Base-by-base conservation (phyloP, 2,113 vertebrate species). In the Odontesthes bonariensis region DNA sequence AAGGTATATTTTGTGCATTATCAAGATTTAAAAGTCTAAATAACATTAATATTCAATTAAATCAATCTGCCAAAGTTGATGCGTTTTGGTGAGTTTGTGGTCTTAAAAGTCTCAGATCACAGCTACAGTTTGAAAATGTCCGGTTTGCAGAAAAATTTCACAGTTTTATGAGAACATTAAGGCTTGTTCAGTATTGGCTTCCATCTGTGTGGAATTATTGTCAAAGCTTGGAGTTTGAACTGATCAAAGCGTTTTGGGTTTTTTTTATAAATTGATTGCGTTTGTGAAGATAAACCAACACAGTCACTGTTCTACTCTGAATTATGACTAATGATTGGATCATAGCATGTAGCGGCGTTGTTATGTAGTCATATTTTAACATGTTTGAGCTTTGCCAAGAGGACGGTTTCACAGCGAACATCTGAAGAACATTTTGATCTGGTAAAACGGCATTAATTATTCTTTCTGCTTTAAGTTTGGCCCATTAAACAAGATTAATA, bases 151-250 rank as follows among this genome's bases (percentile, higher is more conserved):
- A 53, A 82, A 14, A 16, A 68, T 83, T 66, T 74, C 19, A 63
- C 27, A 51, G 69, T 88, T 83, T 88, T 72, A 80, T 77, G 76
- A 72, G 57, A 57, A 62, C 76, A 88, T 64, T 57, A 74, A 82
- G 75, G 40, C 10, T 17, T 54, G 38, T 73, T 53, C 27, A 52
- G 52, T 64, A 65, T 60, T 56, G 47, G 58, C 33, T 51, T 73
- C 35, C 52, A 27, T 54, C n/a, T 65, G 67, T 58, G 35, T 69
- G 23, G 13, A 0, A 19, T 66, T 19, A 3, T 40, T 62, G 9
- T 13, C 19, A 8, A 5, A 9, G 10, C 7, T 10, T 19, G 22
- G 4, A 32, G 16, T 17, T 12, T 47, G 3, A 44, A 20, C 11
- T 38, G 35, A 7, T 38, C 35, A 8, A 38, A 38, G 35, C 7